Percentiles rank a stretch among this genome's conserved stretches.
These are phyloP conservation scores for Chymomyza fuscimana DNA, from an alignment of 2,888 invertebrate genomes.

Conservation along the genomic window DNA sequence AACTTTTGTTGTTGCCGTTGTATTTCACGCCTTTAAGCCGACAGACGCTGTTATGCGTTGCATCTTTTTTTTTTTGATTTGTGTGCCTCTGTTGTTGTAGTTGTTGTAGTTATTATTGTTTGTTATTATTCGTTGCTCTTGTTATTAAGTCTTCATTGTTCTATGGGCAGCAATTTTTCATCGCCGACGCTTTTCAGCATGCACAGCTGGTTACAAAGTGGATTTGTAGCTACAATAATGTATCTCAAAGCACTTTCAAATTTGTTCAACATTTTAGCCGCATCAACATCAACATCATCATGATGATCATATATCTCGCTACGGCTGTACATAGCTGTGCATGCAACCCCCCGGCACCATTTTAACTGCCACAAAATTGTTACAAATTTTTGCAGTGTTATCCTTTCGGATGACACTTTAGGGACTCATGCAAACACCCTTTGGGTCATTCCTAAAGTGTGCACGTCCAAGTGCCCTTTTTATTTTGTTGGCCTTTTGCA, in stretches of 20 bases:
- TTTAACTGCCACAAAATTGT: conserved; percentile 43
- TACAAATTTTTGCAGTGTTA: conserved; percentile 56
- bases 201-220: conserved; percentile 31
- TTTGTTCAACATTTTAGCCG: neutral
- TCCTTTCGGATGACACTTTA: conserved; percentile 33
- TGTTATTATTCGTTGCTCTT: conserved; percentile 52
- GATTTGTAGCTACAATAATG: conserved; percentile 3
- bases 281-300: neutral
- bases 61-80: conserved; percentile 39
- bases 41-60: conserved; percentile 60
- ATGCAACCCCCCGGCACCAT: neutral
- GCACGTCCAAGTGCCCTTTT: conserved; percentile 22
- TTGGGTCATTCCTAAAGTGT: conserved; percentile 49
- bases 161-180: conserved; percentile 49
- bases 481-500: conserved; percentile 21
- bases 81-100: conserved; percentile 19
- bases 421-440: conserved; percentile 22
- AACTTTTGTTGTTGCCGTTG: conserved; percentile 36
- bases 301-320: conserved; percentile 59
- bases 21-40: conserved; percentile 69
- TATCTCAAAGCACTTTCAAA: conserved; percentile 42
- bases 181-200: conserved; percentile 41
- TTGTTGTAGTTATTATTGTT: conserved; percentile 37
- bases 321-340: conserved; percentile 32
- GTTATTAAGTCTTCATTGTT: conserved; percentile 55